These are phyloP conservation scores for Manduca sexta DNA, from an alignment of 1,140 invertebrate species.

Conservation along the genomic window DNA sequence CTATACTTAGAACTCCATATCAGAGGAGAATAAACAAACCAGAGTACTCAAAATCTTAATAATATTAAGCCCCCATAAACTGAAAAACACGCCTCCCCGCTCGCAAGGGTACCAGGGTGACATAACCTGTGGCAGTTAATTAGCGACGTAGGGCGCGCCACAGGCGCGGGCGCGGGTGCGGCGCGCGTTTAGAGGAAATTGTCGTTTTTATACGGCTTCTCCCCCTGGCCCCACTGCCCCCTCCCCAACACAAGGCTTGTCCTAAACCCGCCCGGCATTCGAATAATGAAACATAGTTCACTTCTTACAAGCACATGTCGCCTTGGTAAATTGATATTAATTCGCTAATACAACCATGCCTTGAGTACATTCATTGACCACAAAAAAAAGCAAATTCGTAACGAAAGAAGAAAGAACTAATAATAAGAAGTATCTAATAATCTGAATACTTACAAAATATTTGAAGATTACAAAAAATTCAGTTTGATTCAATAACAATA, in stretches of 20 bases:
- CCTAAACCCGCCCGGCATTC: slow-evolving; percentile 35
- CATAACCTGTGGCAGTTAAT: slow-evolving; percentile 71
- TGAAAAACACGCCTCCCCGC: slow-evolving; percentile 39
- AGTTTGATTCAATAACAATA: too few species aligned
- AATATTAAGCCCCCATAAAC: slow-evolving; percentile 25
- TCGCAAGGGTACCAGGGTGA: slow-evolving; percentile 64
- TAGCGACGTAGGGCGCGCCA: slow-evolving; percentile 63
- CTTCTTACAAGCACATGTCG: slow-evolving; percentile 63
- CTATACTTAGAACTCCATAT: not conserved
- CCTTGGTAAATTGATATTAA: slow-evolving; percentile 27
- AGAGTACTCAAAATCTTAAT: not conserved
- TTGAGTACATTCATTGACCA: too few species aligned
- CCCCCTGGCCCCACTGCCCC: slow-evolving; percentile 23
- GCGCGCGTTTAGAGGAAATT: slow-evolving; percentile 67
- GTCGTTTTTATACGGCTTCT: slow-evolving; percentile 71
- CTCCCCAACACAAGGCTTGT: slow-evolving; percentile 10
- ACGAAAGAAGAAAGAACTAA: too few species aligned
- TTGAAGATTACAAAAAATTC: too few species aligned
- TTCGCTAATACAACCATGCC: too few species aligned
- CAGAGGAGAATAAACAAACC: not conserved
- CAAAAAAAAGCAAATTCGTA: too few species aligned
- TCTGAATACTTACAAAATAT: too few species aligned
- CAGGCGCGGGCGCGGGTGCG: slow-evolving; percentile 66
- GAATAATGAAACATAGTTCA: slow-evolving; percentile 64
- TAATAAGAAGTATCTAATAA: too few species aligned